Percentiles rank a stretch among this genome's conserved stretches.
These are phyloP conservation scores for Pachypanchax playfairii DNA, from an alignment of 2,113 vertebrate species.

Conservation along the genomic window DNA sequence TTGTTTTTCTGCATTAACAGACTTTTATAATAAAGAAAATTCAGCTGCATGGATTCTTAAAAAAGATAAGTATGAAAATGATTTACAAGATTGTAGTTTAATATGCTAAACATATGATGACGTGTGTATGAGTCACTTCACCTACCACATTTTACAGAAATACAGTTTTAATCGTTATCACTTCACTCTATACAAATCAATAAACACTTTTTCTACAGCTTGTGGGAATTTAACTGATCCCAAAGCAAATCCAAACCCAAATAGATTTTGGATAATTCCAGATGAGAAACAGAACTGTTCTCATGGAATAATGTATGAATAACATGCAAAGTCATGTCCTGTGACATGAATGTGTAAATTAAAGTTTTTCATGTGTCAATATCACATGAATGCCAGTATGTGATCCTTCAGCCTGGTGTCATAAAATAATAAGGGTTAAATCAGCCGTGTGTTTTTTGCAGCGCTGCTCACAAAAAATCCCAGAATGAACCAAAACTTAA, in stretches of 20 bases:
- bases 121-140: too few relatives aligned
- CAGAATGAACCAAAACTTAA: too few relatives aligned
- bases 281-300: not conserved
- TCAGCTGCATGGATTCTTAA: too few relatives aligned
- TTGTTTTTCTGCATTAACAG: not conserved
- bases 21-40: too few relatives aligned
- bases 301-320: not conserved
- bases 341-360: not conserved
- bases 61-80: too few relatives aligned
- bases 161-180: too few relatives aligned
- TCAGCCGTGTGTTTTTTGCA: too few relatives aligned
- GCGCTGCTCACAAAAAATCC: too few relatives aligned
- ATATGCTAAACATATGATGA: too few relatives aligned
- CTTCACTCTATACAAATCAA: not conserved
- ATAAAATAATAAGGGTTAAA: too few relatives aligned
- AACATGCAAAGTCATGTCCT: not conserved
- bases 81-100: too few relatives aligned
- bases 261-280: slow-evolving; percentile 1
- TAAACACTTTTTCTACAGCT: not conserved
- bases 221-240: not conserved
- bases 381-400: not conserved
- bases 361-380: not conserved
- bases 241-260: not conserved
- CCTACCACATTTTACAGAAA: too few relatives aligned
- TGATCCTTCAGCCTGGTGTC: not conserved